Evolutionary conservation across 2,888 invertebrate species (phyloP).

Genomic region (Agapetus fuscipes): DNA sequence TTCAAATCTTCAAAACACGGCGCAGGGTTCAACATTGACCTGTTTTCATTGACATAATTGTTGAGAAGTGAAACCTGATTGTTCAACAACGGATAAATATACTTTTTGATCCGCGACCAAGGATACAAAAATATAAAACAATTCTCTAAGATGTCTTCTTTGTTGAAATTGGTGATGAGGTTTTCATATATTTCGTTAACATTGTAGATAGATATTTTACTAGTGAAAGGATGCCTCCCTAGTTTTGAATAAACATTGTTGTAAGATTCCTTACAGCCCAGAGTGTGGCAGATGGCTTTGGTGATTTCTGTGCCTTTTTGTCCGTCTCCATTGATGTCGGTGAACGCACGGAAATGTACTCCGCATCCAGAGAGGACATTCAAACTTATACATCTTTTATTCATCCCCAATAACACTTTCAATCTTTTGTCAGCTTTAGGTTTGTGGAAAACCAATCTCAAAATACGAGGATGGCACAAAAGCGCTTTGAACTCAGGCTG

Average conservation of each 20-base stretch:
- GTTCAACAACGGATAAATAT: slow-evolving; percentile 18
- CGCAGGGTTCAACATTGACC: neutral
- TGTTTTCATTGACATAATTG: too few species aligned
- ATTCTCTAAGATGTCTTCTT: slow-evolving; percentile 37
- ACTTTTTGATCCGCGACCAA: slow-evolving; percentile 35
- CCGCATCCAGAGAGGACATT: slow-evolving; percentile 8
- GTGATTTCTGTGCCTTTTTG: slow-evolving; percentile 8
- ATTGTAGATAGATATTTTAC: slow-evolving; percentile 3
- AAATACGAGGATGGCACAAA: slow-evolving; percentile 9
- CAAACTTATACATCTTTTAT: slow-evolving; percentile 11
- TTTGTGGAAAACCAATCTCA: slow-evolving; percentile 11
- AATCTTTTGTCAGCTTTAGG: slow-evolving; percentile 10
- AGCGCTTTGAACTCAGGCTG: slow-evolving; percentile 6
- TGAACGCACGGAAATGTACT: slow-evolving; percentile 4
- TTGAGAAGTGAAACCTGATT: too few species aligned
- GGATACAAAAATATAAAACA: slow-evolving; percentile 38
- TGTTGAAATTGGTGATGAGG: slow-evolving; percentile 29
- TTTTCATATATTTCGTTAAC: slow-evolving; percentile 29
- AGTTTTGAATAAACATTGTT: slow-evolving; percentile 4
- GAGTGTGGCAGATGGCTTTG: neutral
- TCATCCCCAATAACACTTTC: slow-evolving; percentile 2
- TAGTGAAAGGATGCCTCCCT: slow-evolving; percentile 2
- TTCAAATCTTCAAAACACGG: neutral
- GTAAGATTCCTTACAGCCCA: slow-evolving; percentile 5
- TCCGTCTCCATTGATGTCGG: slow-evolving; percentile 4